Conservation (phyloP, 1,140 invertebrate genomes). For the Euwallacea similis region DNA sequence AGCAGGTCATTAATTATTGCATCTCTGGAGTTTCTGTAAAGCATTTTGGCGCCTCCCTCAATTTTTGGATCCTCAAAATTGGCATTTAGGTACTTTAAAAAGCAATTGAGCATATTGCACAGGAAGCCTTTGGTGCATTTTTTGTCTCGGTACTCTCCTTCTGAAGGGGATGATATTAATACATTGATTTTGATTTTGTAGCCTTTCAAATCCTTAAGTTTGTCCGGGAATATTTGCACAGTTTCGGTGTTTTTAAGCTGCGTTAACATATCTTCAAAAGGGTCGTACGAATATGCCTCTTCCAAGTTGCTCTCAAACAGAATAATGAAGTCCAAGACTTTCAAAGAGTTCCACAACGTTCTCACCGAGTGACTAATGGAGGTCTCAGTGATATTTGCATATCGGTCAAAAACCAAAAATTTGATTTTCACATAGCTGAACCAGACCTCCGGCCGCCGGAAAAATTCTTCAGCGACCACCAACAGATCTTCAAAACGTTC, state of each 20-base stretch:
- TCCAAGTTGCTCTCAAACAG: not conserved
- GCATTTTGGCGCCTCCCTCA: not conserved
- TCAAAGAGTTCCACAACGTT: not conserved
- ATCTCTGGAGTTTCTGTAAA: not conserved
- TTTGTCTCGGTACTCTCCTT: slow-evolving; percentile 5
- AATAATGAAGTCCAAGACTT: not conserved
- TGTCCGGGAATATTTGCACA: not conserved
- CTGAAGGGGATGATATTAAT: not conserved
- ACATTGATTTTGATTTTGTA: slow-evolving; percentile 10
- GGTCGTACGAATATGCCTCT: slow-evolving; percentile 12
- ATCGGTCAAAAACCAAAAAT: not conserved
- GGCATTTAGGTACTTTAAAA: slow-evolving; percentile 19
- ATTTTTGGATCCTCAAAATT: not conserved
- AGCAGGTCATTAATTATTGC: slow-evolving; percentile 1
- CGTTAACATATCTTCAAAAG: slow-evolving; percentile 9
- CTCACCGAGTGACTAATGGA: not conserved
- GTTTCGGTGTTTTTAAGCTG: not conserved
- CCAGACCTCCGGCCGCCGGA: not conserved
- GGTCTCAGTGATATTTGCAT: not conserved
- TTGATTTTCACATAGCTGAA: slow-evolving; percentile 11
- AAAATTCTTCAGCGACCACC: not conserved
- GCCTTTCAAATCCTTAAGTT: slow-evolving; percentile 11
- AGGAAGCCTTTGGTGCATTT: slow-evolving; percentile 5
- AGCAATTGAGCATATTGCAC: slow-evolving; percentile 6
- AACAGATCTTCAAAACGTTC: slow-evolving; percentile 6